Evolutionary conservation across 1,140 invertebrate species (phyloP), one percentile per base, ranked within the genome.

Genomic region (Protaetia brevitarsis): DNA sequence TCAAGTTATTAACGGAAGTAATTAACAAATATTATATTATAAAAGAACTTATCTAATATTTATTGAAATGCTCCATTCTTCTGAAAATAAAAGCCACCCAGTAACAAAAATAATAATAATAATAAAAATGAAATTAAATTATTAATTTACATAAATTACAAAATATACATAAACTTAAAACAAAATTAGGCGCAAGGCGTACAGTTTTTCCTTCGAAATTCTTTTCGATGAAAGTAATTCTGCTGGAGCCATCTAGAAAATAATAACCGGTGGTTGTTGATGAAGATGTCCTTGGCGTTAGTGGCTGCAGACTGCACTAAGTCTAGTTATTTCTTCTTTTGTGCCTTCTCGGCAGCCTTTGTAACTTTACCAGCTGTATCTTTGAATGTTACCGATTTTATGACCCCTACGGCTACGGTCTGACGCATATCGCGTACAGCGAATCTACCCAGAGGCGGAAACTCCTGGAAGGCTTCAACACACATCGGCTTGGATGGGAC

Each of bases 371-470:
- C 95, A 68, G 87, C 82, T 64, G 85, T 83, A 71, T 96, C 95
- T 83, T 95, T 95, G 82, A 92, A 91, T 77, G 83, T 91, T 63
- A 95, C 92, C 63, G 79, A 86, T 82, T 97, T 97, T 80, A 97
- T 97, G 76, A 99, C 96, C 77, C 97, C 97, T 65, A 99, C 97
- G 72, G 97, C 97, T 23, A 99, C 97, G 2, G 97, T 99, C 82
- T 99, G 96, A 81, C 96, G 90, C 97, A 99, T 99, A 84, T 99
- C 97, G 83, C 97, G 93, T 16, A 99, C 96, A 69, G 97, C 97
- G 78, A 99, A 99, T 81, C 97, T 92, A 73, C 97, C 97, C 71
- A 99, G 85, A 66, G 97, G 97, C 73, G 97, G 94, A 85, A 96
- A 99, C 78, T 98, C 95, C 76, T 92, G 89, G 89, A 99, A 99